Percentiles rank a stretch among this genome's conserved stretches.
These are phyloP conservation scores for Lomographa bimaculata DNA, from an alignment of 2,888 invertebrate genomes.

Conservation along the genomic window DNA sequence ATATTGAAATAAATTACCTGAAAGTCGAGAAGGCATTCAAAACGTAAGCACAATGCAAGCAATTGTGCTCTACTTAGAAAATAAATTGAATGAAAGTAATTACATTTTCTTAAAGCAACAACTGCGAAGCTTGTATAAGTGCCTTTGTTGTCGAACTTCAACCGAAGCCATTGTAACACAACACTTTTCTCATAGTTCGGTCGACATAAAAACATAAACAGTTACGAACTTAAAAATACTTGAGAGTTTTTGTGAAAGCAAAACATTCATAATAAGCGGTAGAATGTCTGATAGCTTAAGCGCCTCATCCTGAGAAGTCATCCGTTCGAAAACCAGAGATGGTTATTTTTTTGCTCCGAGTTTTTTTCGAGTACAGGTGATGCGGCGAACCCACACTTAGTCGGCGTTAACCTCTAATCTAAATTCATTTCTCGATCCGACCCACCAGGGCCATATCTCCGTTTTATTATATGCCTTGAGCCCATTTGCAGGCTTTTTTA, in stretches of 20 bases:
- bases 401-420: conserved; percentile 83
- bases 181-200: conserved; percentile 49
- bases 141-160: conserved; percentile 30
- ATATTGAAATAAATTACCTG: background rate
- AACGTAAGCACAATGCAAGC: conserved; percentile 5
- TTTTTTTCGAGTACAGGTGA: conserved; percentile 80
- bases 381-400: conserved; percentile 78
- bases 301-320: conserved; percentile 44
- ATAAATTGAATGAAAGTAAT: conserved; percentile 26
- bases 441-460: conserved; percentile 77
- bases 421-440: conserved; percentile 83
- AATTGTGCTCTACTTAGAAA: conserved; percentile 20
- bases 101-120: conserved; percentile 29
- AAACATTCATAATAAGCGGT: conserved; percentile 59
- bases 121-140: conserved; percentile 25
- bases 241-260: conserved; percentile 51
- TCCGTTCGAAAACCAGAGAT: conserved; percentile 35
- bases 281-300: conserved; percentile 57
- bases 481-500: conserved; percentile 81
- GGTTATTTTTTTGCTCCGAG: conserved; percentile 55
- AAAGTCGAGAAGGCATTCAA: background rate
- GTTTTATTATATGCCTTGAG: conserved; percentile 80
- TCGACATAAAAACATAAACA: conserved; percentile 47
- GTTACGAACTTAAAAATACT: conserved; percentile 50
- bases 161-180: conserved; percentile 28